Percentiles rank a stretch among this genome's conserved stretches.
phyloP scores from a whole-genome alignment of 1,140 invertebrate genomes.

The Linepithema humile region DNA sequence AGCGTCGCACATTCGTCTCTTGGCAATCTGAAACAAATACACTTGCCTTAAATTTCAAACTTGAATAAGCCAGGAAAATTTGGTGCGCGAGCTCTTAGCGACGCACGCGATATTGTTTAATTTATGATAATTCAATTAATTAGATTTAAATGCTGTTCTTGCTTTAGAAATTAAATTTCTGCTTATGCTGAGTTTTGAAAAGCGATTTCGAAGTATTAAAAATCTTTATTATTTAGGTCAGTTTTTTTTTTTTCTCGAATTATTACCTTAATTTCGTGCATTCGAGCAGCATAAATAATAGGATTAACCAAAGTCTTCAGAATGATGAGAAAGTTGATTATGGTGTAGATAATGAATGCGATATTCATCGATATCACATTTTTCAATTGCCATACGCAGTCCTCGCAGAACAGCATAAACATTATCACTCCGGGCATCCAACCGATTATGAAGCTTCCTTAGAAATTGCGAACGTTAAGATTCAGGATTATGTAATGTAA shows the following conservation, averaged over 20 bases:
- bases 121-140: background rate
- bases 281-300: conserved; percentile 89
- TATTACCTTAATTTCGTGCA: conserved; percentile 88
- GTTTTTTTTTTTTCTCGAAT: no score
- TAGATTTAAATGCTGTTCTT: no score
- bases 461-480: background rate
- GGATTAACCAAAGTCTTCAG: conserved; percentile 88
- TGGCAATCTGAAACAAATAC: background rate
- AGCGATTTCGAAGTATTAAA: no score
- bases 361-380: conserved; percentile 52
- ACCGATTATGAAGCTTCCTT: conserved; percentile 87
- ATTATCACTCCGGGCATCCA: conserved; percentile 87
- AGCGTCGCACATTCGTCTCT: background rate
- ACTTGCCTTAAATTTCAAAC: background rate
- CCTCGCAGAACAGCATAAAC: conserved; percentile 85
- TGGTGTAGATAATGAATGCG: conserved; percentile 72
- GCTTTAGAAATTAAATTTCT: no score
- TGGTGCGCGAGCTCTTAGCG: background rate
- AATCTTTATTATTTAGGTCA: no score
- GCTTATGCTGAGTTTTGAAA: no score
- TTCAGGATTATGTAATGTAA: background rate
- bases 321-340: conserved; percentile 85
- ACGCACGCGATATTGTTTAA: background rate
- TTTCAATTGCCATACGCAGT: conserved; percentile 81
- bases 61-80: background rate